phyloP scores from a whole-genome alignment of 2,797 vertebrate species.

The Microctenopoma lineatum region DNA sequence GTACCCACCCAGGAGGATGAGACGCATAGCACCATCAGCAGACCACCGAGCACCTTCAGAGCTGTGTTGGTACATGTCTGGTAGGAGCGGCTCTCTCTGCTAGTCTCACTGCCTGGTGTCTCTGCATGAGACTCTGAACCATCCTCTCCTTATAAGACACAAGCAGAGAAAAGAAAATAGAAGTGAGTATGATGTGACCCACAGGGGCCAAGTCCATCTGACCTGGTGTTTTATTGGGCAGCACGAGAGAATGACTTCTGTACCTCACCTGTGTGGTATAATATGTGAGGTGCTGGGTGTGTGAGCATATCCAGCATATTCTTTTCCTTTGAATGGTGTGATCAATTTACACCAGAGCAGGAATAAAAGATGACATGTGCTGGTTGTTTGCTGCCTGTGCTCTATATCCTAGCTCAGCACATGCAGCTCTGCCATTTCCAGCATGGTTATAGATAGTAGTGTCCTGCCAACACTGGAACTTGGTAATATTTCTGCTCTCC shows the following conservation, averaged over 20 bases:
- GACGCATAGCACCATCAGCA: constrained; percentile 94
- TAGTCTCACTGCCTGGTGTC: constrained; percentile 86
- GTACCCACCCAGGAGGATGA: constrained; percentile 98
- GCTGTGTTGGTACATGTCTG: constrained; percentile 85
- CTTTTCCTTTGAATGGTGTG: constrained; percentile 74
- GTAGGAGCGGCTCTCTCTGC: constrained; percentile 85
- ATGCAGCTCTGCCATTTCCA: constrained; percentile 54
- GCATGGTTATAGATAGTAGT: constrained; percentile 43
- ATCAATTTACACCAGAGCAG: constrained; percentile 87
- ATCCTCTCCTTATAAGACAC: constrained; percentile 87
- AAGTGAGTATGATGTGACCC: background rate
- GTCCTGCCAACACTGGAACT: constrained; percentile 17
- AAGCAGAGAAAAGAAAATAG: background rate
- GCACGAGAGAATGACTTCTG: constrained; percentile 20
- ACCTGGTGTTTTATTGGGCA: constrained; percentile 46
- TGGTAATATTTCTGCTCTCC: constrained; percentile 12
- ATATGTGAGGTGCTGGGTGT: constrained; percentile 48
- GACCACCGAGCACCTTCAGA: constrained; percentile 93
- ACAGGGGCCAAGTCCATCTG: background rate
- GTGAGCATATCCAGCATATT: constrained; percentile 68
- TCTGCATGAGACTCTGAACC: constrained; percentile 90
- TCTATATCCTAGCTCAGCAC: constrained; percentile 77
- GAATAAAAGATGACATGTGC: constrained; percentile 85
- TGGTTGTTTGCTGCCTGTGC: constrained; percentile 67
- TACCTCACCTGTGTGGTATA: constrained; percentile 30